Base-by-base conservation (phyloP, 2,113 vertebrate genomes). In the Syngnathus typhle region DNA sequence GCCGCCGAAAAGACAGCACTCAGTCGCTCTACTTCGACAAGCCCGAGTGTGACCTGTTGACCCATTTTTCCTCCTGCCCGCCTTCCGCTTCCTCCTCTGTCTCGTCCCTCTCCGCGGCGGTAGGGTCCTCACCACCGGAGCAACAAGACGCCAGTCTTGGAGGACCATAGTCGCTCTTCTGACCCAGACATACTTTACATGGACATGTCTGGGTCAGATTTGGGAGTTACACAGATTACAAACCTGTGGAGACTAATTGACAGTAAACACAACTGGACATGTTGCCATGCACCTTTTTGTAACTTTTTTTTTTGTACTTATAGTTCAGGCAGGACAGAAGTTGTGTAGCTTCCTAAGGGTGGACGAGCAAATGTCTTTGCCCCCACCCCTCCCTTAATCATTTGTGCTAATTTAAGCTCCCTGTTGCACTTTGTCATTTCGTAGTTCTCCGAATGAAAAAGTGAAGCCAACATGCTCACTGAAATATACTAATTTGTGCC, bases 81-180 rank as follows among this genome's bases (percentile, higher is more conserved):
- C 88, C 79, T 1, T 76, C 85, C 32, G 70, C 88, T 15, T 60
- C 78, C 19, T 62, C 72, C 37, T 82, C 83, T 1, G 64, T 67
- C 32, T 58, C 71, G 18, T 71, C 90, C 60, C 1, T 70, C 58
- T 46, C 88, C 32, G 12, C 59, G 9, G 71, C 38, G 0, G 41
- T 44, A 65, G 11, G n/a, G 69, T 32, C 36, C 75, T 71, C 83
- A 63, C 21, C 65, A 69, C 32, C 75, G 74, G 58, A 44, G 47
- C 19, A 46, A n/a, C 0, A 5, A 64, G 1, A 0, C 38, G 2
- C 59, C 51, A 60, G 56, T 59, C 54, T 54, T 61, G 68, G 88
- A 90, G 62, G 80, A 85, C 67, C 86, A 90, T 62, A 92, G 95
- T 72, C 92, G 92, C 46, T 95, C 95, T 87, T 97, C 96, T 0